phyloP scores from a whole-genome alignment of 2,113 vertebrate genomes.

The Nipponia nippon region DNA sequence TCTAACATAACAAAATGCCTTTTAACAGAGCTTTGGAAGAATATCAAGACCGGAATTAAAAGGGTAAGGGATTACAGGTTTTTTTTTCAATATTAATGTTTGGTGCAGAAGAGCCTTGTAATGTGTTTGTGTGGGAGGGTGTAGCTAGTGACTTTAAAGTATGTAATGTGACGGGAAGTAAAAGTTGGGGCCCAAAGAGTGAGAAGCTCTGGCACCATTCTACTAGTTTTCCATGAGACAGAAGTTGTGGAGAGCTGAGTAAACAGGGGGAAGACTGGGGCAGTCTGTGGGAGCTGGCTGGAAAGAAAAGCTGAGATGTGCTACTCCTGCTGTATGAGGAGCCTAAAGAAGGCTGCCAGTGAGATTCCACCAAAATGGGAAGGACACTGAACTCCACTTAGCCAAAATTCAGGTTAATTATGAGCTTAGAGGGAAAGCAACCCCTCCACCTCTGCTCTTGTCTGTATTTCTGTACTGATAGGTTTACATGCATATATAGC shows the following conservation, averaged over 20 bases:
- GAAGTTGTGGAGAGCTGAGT: not conserved
- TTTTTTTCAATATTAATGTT: not conserved
- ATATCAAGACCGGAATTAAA: not conserved
- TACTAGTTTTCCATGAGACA: not conserved
- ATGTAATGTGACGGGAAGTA: not conserved
- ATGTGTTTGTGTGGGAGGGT: rapidly evolving
- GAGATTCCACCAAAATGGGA: not conserved
- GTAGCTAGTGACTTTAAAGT: not conserved
- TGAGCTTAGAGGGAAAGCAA: not conserved
- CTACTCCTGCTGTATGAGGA: not conserved
- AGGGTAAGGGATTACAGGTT: not conserved
- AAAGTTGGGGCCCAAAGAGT: not conserved
- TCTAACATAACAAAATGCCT: not conserved
- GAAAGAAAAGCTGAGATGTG: not conserved
- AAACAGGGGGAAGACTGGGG: not conserved
- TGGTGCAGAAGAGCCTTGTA: not conserved
- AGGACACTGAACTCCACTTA: not conserved
- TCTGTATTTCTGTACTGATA: not conserved
- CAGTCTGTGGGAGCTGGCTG: not conserved
- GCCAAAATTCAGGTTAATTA: not conserved
- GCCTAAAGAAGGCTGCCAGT: not conserved
- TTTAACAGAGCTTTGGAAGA: not conserved
- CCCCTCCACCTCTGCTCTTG: not conserved
- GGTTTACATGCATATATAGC: not conserved
- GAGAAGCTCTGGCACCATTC: not conserved